These are phyloP conservation scores for Xanthia togata DNA, from an alignment of 2,888 invertebrate genomes.

Conservation along the genomic window DNA sequence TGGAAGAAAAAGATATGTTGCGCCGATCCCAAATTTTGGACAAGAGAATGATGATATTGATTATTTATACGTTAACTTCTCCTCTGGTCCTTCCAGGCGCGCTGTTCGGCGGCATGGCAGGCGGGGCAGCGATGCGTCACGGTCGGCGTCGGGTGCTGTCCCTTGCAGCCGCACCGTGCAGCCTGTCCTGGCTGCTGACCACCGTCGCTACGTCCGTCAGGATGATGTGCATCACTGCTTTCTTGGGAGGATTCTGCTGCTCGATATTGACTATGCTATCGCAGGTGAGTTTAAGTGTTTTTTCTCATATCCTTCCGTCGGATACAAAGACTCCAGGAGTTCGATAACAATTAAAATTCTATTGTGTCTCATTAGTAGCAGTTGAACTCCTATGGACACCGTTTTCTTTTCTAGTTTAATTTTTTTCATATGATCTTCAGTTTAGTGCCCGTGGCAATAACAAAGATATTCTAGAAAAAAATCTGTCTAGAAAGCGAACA, in stretches of 20 bases:
- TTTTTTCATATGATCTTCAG: background rate
- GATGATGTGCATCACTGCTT: slow-evolving; percentile 95
- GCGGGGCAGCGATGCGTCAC: slow-evolving; percentile 93
- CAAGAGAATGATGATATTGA: too few species aligned
- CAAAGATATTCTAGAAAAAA: too few species aligned
- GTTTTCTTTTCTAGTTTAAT: background rate
- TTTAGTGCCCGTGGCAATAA: too few species aligned
- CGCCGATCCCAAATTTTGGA: too few species aligned
- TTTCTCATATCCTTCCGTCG: too few species aligned
- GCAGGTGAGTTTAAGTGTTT: slow-evolving; percentile 87
- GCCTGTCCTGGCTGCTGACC: slow-evolving; percentile 95
- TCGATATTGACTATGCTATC: slow-evolving; percentile 94
- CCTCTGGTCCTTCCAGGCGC: slow-evolving; percentile 87
- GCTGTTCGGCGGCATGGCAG: slow-evolving; percentile 93
- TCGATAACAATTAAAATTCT: too few species aligned
- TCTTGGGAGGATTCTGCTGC: slow-evolving; percentile 95
- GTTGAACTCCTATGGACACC: too few species aligned
- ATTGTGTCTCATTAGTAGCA: too few species aligned
- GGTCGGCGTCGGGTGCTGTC: slow-evolving; percentile 93
- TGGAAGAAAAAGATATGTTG: too few species aligned
- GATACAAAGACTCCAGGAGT: too few species aligned
- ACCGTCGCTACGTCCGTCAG: slow-evolving; percentile 94
- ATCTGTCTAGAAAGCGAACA: too few species aligned
- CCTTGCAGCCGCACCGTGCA: slow-evolving; percentile 93
- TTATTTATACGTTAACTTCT: background rate